phyloP scores from a whole-genome alignment of 2,113 vertebrate species.

The Pollimyrus isidori region DNA sequence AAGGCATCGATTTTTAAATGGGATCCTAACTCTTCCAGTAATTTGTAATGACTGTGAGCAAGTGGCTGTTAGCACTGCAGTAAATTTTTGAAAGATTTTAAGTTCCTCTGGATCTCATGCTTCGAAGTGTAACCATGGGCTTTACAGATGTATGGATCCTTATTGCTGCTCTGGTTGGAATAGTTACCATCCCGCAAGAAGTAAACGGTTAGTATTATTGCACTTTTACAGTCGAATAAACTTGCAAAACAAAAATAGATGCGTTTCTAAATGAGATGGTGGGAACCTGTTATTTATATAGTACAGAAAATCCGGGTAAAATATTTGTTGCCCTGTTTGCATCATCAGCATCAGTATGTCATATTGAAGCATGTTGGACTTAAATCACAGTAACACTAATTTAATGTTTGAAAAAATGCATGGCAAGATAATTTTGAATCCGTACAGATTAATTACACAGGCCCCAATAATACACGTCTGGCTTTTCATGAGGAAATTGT shows the following conservation, averaged over 20 bases:
- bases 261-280: background rate
- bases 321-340: background rate
- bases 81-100: slow-evolving; percentile 6
- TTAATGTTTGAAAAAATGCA: background rate
- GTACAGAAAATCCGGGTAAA: background rate
- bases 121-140: slow-evolving; percentile 45
- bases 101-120: slow-evolving; percentile 31
- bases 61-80: background rate
- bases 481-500: background rate
- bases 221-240: background rate
- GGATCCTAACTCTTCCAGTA: background rate
- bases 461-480: background rate
- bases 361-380: background rate
- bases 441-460: background rate
- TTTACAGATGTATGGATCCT: slow-evolving; percentile 47
- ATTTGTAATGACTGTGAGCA: background rate
- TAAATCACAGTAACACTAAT: background rate
- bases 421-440: background rate
- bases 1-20: background rate
- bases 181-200: slow-evolving; percentile 36
- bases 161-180: slow-evolving; percentile 43
- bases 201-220: slow-evolving; percentile 59
- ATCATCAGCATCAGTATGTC: background rate
- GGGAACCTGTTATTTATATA: background rate
- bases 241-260: background rate